These are phyloP conservation scores for Heliopora coerulea DNA, from an alignment of 92 coral and sea anemone genomes.

Conservation along the genomic window DNA sequence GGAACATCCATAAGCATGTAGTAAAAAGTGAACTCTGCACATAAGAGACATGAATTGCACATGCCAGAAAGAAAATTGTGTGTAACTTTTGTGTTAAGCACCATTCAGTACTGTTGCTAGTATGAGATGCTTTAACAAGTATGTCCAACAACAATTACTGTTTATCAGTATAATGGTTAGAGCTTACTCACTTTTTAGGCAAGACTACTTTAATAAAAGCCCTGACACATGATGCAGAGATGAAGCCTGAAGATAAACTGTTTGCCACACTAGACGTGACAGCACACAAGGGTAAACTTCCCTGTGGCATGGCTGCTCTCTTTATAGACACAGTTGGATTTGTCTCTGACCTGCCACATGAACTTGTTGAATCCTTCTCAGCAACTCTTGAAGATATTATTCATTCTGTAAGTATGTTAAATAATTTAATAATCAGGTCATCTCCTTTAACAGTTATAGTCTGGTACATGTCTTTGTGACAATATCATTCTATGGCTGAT, in stretches of 20 bases:
- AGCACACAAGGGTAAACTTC: conserved; percentile 87
- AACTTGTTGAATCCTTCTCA: conserved; percentile 92
- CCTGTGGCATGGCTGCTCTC: conserved; percentile 78
- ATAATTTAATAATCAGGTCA: neutral
- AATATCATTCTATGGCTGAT: no score
- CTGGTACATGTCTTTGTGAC: no score
- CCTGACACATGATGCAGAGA: conserved; percentile 81
- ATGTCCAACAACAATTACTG: no score
- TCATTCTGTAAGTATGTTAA: conserved; percentile 65
- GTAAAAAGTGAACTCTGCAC: no score
- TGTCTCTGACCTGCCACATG: conserved; percentile 92
- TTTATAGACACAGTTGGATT: conserved; percentile 94
- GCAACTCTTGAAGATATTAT: conserved; percentile 90
- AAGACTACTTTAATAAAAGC: conserved; percentile 92
- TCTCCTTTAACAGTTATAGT: no score
- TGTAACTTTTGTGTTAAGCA: no score
- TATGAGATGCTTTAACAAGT: no score
- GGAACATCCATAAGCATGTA: no score
- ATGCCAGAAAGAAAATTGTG: no score
- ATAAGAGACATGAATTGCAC: no score
- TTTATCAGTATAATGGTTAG: no score
- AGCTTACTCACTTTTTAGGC: conserved; percentile 57
- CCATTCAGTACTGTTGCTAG: no score
- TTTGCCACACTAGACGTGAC: conserved; percentile 99
- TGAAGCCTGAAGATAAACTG: conserved; percentile 90